Evolutionary conservation across 1,140 invertebrate species (phyloP), one percentile per base, ranked within the genome.

Genomic region (Maniola jurtina): DNA sequence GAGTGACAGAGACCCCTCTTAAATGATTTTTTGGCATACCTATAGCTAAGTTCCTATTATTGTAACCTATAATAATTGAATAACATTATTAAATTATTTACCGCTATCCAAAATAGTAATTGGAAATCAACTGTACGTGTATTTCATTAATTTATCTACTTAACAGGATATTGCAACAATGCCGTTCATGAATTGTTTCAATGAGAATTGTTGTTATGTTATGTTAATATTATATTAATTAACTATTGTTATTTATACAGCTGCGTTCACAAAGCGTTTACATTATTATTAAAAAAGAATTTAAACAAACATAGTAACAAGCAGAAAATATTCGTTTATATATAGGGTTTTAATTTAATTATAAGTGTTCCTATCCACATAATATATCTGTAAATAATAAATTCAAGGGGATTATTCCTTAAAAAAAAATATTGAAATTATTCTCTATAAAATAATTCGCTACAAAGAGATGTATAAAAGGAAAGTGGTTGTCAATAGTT

Each of bases 121-220:
- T 45, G 42, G 13, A 45, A 45, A n/a, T 45, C 42, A 45, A 45
- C 42, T 45, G 42, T 45, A 45, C 42, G 42, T n/a, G 42, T 45
- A 45, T 45, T 11, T n/a, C 42, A 45, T 45, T 45, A 11, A 45
- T 45, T 45, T 45, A 45, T 45, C 42, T 45, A 45, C 42, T 45
- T 45, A 45, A 13, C 42, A n/a, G 7, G 38, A 40, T 11, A 40
- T n/a, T n/a, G 42, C 42, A 45, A 11, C 42, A 45, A 8, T 11
- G 42, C 13, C 9, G 9, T 45, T n/a, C 13, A 45, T 45, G 5
- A 45, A 45, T 13, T 45, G 5, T 45, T 45, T 45, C 42, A n/a
- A 11, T 45, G 42, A 45, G 13, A 13, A 45, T 45, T 40, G 7
- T 45, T 25, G 4, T 25, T 2, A 2, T 25, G 25, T 25, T 25